Conservation (phyloP, 2,888 invertebrate genomes). For the Drosophila anceps region DNA sequence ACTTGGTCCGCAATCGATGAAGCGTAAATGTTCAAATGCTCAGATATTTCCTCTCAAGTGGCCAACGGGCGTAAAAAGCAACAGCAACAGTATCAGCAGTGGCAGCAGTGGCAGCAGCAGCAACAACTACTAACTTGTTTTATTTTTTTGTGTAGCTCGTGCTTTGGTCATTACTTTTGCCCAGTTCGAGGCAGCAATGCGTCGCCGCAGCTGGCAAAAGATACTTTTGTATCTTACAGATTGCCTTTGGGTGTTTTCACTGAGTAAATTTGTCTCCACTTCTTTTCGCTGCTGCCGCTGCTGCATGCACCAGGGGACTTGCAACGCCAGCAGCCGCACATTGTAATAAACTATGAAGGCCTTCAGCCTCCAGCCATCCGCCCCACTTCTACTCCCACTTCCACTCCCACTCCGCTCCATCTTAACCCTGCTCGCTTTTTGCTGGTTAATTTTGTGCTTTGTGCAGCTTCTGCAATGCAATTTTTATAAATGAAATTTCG, state of each 20-base stretch:
- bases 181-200: slow-evolving; percentile 42
- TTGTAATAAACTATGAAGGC: slow-evolving; percentile 50
- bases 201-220: slow-evolving; percentile 62
- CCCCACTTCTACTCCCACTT: neutral
- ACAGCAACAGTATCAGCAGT: slow-evolving; percentile 23
- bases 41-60: slow-evolving; percentile 65
- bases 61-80: slow-evolving; percentile 54
- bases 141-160: slow-evolving; percentile 57
- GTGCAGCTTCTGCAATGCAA: slow-evolving; percentile 40
- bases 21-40: slow-evolving; percentile 82
- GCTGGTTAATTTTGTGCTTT: slow-evolving; percentile 47
- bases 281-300: slow-evolving; percentile 14
- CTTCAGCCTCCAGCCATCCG: neutral
- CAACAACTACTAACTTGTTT: slow-evolving; percentile 26
- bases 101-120: slow-evolving; percentile 13
- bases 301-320: slow-evolving; percentile 43
- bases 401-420: neutral
- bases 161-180: slow-evolving; percentile 79
- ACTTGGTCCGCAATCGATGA: slow-evolving; percentile 76
- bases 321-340: slow-evolving; percentile 30
- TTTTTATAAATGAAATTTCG: slow-evolving; percentile 39
- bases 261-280: slow-evolving; percentile 58
- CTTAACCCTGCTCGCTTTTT: neutral
- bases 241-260: slow-evolving; percentile 72
- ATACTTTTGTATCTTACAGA: slow-evolving; percentile 62